A percentile compares a stretch with the other conserved stretches of the same genome.
phyloP scores from a whole-genome alignment of 2,113 vertebrate species.

The Brienomyrus brachyistius region DNA sequence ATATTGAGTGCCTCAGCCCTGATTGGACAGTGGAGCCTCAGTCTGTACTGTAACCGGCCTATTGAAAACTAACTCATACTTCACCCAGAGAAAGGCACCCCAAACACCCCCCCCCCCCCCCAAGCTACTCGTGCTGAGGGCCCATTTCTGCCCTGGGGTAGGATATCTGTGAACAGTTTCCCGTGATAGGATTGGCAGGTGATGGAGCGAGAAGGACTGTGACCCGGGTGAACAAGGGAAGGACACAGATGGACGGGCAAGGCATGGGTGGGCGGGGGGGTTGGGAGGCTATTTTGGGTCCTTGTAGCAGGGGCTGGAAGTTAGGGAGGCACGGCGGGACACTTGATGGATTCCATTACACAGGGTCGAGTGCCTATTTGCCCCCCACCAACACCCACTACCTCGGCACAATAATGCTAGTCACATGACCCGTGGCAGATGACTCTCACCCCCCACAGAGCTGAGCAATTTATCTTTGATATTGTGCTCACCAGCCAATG shows the following conservation, averaged over 20 bases:
- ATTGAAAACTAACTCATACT: neutral
- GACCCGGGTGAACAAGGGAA: neutral
- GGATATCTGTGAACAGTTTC: neutral
- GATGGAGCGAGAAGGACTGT: neutral
- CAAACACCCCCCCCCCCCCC: neutral
- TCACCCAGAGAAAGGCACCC: neutral
- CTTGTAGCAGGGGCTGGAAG: neutral
- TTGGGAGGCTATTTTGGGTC: neutral
- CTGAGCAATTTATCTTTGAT: conserved; percentile 8
- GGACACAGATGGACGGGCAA: neutral
- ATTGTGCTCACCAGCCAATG: too few species aligned
- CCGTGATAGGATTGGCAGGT: neutral
- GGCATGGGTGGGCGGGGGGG: neutral
- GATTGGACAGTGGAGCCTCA: neutral
- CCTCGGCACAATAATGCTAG: neutral
- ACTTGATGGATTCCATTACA: neutral
- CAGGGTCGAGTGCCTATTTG: neutral
- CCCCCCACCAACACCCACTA: neutral
- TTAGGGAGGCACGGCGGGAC: neutral
- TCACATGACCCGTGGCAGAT: neutral
- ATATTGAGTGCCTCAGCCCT: neutral
- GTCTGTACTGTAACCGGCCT: neutral
- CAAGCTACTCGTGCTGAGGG: neutral
- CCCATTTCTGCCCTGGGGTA: neutral
- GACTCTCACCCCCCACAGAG: neutral